Evolutionary conservation across 2,113 vertebrate genomes (phyloP).

Genomic region (Corythornis vintsioides): DNA sequence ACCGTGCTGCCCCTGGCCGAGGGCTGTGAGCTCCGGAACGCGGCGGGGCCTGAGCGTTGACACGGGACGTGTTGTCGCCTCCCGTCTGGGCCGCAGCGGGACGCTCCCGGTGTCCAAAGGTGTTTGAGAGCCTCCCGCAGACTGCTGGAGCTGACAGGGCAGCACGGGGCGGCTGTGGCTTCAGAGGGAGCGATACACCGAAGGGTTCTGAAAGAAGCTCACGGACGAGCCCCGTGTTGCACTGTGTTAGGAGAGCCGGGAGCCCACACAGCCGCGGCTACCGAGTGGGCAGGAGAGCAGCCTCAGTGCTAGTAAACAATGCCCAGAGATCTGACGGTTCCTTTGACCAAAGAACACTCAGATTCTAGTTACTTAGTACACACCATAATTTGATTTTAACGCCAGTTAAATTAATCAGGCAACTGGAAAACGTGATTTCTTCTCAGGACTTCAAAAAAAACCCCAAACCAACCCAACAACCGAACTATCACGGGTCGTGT

Average conservation of each 20-base stretch:
- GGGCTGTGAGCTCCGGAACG: accelerated
- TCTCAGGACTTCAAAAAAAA: neutral
- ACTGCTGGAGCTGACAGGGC: neutral
- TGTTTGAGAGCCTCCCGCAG: accelerated
- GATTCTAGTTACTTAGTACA: neutral
- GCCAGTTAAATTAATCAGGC: neutral
- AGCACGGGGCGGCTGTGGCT: neutral
- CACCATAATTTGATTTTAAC: neutral
- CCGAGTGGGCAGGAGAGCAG: neutral
- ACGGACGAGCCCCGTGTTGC: neutral
- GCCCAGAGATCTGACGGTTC: neutral
- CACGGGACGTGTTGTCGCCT: accelerated
- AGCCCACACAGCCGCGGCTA: too few species aligned
- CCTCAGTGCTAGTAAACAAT: neutral
- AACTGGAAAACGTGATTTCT: neutral
- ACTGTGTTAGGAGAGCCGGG: accelerated
- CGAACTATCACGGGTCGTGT: neutral
- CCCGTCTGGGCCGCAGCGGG: accelerated
- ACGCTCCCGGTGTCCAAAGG: neutral
- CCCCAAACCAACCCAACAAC: too few species aligned
- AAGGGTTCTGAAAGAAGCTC: accelerated
- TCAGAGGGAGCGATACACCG: neutral
- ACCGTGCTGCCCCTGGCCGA: accelerated
- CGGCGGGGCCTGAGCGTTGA: accelerated
- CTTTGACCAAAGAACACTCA: neutral